Base-by-base conservation (phyloP, 2,888 invertebrate species). In the Tridacna crocea region DNA sequence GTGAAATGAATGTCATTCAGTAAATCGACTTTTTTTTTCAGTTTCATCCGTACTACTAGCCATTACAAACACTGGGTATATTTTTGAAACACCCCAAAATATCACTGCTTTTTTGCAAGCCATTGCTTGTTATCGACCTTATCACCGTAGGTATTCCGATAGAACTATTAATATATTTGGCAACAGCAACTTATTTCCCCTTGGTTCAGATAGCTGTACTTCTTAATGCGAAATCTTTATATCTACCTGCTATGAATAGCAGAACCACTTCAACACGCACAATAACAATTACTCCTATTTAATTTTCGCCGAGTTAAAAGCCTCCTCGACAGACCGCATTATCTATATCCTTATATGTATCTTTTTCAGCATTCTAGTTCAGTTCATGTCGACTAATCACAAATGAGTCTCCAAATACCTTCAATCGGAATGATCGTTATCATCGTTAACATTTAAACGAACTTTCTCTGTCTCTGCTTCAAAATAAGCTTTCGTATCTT, bases 391-490 rank as follows among this genome's bases (percentile, higher is more conserved):
- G 26, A 22, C 22, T 13, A 47, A 47, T 77, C 75, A 83, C 72
- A 83, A 79, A 84, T 84, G 84, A 82, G 80, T 87, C 86, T 86
- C 86, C 86, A 86, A 73, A 55, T 87, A 87, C 80, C 83, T 79
- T 84, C 85, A 85, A 79, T 85, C 83, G 17, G 85, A 83, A 46
- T 83, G 78, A 6, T 89, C 89, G 27, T 80, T 87, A 27, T 90
- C 90, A 24, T 90, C 90, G 17, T 88, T 90, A n/a, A 92, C 90
- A 70, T 92, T 92, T 19, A 93, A 85, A 66, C 91, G 91, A 15
- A 93, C 92, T 72, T 91, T 92, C 80, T 93, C 92, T 8, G 93
- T 91, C 87, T 93, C 91, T 0, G 92, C 88, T 70, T 93, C 92
- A 75, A 91, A 93, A 58, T 88, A 91, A 17, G 92, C 92, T 61